phyloP scores from a whole-genome alignment of 2,888 invertebrate genomes.

The Scrobipalpa costella region DNA sequence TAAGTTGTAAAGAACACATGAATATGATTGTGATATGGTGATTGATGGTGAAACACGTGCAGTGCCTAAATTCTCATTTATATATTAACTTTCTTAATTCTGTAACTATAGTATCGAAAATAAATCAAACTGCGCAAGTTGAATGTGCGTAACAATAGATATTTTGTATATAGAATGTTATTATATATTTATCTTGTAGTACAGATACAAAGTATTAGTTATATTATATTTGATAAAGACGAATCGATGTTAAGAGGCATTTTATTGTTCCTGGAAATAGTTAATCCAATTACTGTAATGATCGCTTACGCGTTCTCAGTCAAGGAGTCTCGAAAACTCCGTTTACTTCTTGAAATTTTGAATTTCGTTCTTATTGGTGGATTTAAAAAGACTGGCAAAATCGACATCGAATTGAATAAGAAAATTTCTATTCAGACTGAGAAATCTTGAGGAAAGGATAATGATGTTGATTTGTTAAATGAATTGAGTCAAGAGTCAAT shows the following conservation, averaged over 20 bases:
- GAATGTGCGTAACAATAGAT: constrained; percentile 53
- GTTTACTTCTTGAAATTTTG: not conserved
- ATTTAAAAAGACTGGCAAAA: not conserved
- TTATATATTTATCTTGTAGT: constrained; percentile 73
- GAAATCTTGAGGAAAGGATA: too few species aligned
- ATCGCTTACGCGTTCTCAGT: not conserved
- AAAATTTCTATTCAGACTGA: too few species aligned
- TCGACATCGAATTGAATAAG: too few species aligned
- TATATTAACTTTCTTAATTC: constrained; percentile 49
- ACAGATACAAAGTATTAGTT: constrained; percentile 72
- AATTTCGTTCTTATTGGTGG: not conserved
- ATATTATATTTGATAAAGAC: constrained; percentile 77
- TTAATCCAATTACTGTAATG: constrained; percentile 14
- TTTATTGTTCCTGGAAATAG: constrained; percentile 24
- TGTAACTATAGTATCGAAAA: constrained; percentile 50
- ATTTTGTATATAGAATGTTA: constrained; percentile 69
- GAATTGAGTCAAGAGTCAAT: too few species aligned
- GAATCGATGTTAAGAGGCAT: constrained; percentile 66
- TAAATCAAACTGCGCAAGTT: constrained; percentile 51
- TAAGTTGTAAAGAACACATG: constrained; percentile 65
- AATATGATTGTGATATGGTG: constrained; percentile 80
- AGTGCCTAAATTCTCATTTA: constrained; percentile 78
- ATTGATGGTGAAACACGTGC: constrained; percentile 71
- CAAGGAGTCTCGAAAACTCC: not conserved
- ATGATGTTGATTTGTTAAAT: too few species aligned